These are phyloP conservation scores for Varanus salvator DNA, from an alignment of 2,113 vertebrate genomes.

Conservation along the genomic window DNA sequence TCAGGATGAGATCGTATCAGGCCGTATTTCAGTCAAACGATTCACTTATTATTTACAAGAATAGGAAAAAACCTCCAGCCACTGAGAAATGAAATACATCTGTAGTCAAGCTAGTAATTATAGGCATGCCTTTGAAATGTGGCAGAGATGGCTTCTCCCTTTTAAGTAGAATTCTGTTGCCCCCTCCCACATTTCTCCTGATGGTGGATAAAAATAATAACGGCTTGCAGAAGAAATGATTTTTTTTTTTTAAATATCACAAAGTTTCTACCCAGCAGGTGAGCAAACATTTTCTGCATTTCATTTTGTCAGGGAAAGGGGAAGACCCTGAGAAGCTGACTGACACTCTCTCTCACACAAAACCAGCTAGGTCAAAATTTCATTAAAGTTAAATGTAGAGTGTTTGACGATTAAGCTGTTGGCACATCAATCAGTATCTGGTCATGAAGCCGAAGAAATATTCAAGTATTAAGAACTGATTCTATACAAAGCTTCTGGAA, in stretches of 20 bases:
- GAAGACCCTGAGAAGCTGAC: background rate
- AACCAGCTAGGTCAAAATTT: conserved; percentile 34
- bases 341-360: conserved; percentile 15
- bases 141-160: background rate
- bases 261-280: background rate
- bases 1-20: conserved; percentile 18
- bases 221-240: background rate
- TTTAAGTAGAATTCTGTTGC: background rate
- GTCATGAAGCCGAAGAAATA: conserved; percentile 50
- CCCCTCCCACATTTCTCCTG: too few relatives aligned
- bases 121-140: background rate
- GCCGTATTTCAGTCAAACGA: conserved; percentile 15
- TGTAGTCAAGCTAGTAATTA: conserved; percentile 33
- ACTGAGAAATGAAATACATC: conserved; percentile 27
- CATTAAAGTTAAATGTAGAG: conserved; percentile 41
- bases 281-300: conserved; percentile 18
- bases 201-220: background rate
- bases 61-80: background rate
- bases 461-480: conserved; percentile 50
- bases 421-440: conserved; percentile 39
- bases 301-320: conserved; percentile 14
- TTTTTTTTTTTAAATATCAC: conserved; percentile 8
- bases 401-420: conserved; percentile 41
- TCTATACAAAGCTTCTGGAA: conserved; percentile 41
- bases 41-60: conserved; percentile 25